A percentile compares a stretch with the other conserved stretches of the same genome.
Evolutionary conservation across 2,888 invertebrate genomes (phyloP).

Genomic region (Biston stratarius): DNA sequence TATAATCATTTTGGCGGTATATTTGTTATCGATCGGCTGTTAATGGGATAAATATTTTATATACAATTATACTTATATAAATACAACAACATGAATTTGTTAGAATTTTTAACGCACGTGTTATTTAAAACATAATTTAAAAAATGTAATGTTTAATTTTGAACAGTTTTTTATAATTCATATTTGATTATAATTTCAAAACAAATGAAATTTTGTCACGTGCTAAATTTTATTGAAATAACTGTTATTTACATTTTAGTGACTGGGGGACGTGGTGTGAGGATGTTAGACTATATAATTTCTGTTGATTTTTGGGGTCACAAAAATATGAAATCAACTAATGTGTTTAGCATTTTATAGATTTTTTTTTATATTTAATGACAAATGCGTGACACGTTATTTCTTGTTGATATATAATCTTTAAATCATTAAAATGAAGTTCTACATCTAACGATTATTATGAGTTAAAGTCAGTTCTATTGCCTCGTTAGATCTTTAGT

Average conservation of each 20-base stretch:
- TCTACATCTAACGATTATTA: constrained; percentile 12
- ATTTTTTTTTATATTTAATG: constrained; percentile 12
- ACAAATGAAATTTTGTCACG: constrained; percentile 16
- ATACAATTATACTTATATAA: neutral
- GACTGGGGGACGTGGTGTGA: constrained; percentile 82
- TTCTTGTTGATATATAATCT: constrained; percentile 24
- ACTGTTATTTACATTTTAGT: constrained; percentile 52
- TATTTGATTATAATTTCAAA: too few relatives aligned
- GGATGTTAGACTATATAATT: constrained; percentile 48
- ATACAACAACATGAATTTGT: too few relatives aligned
- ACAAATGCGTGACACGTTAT: constrained; percentile 27
- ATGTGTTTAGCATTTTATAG: constrained; percentile 29
- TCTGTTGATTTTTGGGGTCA: constrained; percentile 39
- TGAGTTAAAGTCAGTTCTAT: constrained; percentile 56
- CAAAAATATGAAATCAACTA: constrained; percentile 30
- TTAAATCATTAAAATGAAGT: constrained; percentile 35
- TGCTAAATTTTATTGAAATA: constrained; percentile 62
- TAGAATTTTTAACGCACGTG: too few relatives aligned
- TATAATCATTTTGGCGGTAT: constrained; percentile 19
- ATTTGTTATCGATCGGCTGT: neutral
- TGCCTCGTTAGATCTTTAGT: constrained; percentile 70
- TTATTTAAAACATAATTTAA: neutral
- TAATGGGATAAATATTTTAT: neutral
- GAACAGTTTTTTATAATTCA: too few relatives aligned
- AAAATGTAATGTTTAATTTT: neutral